These are phyloP conservation scores for Spatulosminthurus flaviceps DNA, from an alignment of 2,888 invertebrate species.

Conservation along the genomic window DNA sequence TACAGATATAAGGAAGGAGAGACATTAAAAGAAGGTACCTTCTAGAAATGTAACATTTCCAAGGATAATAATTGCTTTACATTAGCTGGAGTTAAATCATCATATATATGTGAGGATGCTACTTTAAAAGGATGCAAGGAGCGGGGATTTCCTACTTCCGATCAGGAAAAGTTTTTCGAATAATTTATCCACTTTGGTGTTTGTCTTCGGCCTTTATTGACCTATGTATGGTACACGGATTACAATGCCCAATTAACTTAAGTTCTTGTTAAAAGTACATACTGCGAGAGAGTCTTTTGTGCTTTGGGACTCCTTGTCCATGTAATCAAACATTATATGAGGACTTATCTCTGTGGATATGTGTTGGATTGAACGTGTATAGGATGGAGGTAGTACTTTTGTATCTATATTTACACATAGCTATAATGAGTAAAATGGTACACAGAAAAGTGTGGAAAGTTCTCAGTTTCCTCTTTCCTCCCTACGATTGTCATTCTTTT, in stretches of 20 bases:
- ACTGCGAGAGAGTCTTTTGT: no score
- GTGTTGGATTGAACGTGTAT: no score
- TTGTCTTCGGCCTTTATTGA: neutral
- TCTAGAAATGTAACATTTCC: neutral
- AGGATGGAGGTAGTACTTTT: no score
- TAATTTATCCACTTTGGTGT: neutral
- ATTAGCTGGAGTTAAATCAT: conserved; percentile 4
- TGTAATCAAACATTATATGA: no score
- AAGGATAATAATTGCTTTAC: neutral
- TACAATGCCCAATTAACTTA: neutral
- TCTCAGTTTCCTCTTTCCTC: conserved; percentile 1
- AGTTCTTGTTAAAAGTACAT: neutral
- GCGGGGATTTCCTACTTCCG: neutral
- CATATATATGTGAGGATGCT: no score
- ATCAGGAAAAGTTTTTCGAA: neutral
- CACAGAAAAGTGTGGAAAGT: neutral
- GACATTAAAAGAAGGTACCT: neutral
- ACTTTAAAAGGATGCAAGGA: neutral
- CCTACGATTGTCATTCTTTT: neutral
- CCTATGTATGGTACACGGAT: neutral
- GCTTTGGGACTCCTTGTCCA: no score
- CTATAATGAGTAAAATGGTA: no score
- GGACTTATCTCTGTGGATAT: no score
- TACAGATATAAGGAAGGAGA: no score
- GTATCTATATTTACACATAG: no score